Percentiles rank a stretch among this genome's conserved stretches.
Evolutionary conservation across 2,113 vertebrate genomes (phyloP).

Genomic region (Carettochelys insculpta): DNA sequence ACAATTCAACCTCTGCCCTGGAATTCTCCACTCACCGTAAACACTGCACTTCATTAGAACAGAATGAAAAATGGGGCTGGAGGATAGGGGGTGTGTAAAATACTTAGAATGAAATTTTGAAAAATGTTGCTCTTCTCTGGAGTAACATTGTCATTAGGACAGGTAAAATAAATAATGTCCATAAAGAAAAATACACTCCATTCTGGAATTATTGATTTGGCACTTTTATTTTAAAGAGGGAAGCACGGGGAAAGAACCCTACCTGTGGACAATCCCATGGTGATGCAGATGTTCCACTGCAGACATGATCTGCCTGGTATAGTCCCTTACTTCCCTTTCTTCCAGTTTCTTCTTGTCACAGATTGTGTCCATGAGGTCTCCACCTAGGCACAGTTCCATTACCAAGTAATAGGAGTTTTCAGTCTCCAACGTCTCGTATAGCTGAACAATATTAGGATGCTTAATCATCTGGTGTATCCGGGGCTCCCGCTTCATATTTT

Average conservation of each 20-base stretch:
- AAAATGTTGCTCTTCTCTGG: background rate
- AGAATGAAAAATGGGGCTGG: background rate
- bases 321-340: constrained; percentile 82
- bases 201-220: background rate
- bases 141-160: background rate
- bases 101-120: background rate
- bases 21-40: background rate
- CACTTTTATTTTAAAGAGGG: background rate
- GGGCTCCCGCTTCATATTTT: constrained; percentile 85
- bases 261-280: constrained; percentile 85
- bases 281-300: constrained; percentile 81
- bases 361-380: constrained; percentile 87
- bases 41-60: background rate
- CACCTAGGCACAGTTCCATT: constrained; percentile 83
- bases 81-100: background rate
- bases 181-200: background rate
- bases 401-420: constrained; percentile 88
- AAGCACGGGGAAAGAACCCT: background rate
- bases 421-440: constrained; percentile 85
- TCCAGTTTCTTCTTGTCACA: constrained; percentile 82
- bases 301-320: constrained; percentile 84
- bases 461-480: constrained; percentile 85
- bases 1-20: background rate
- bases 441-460: constrained; percentile 81
- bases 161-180: background rate